Conservation (phyloP, 2,888 invertebrate genomes). For the Caenorhabditis wallacei region DNA sequence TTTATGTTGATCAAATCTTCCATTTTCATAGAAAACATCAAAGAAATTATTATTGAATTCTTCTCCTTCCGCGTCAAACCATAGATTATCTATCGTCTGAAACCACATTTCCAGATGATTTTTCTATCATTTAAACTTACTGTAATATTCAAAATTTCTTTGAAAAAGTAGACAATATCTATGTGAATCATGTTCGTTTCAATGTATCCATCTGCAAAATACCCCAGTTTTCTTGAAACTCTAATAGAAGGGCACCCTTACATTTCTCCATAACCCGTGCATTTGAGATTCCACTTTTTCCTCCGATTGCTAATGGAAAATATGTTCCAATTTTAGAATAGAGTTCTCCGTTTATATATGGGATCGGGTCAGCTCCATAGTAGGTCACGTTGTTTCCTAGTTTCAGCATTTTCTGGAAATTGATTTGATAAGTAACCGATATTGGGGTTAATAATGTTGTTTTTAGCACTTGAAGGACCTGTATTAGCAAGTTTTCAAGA, state of each 20-base stretch:
- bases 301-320: constrained; percentile 42
- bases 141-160: constrained; percentile 45
- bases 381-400: constrained; percentile 26
- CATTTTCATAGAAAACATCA: constrained; percentile 29
- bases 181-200: constrained; percentile 43
- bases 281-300: constrained; percentile 46
- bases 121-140: neutral
- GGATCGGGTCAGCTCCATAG: constrained; percentile 44
- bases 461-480: no score
- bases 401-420: constrained; percentile 44
- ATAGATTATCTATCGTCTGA: constrained; percentile 35
- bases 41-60: constrained; percentile 32
- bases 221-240: neutral
- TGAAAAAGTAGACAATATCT: constrained; percentile 35
- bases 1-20: constrained; percentile 23
- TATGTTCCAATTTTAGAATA: constrained; percentile 39
- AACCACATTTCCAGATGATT: neutral
- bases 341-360: constrained; percentile 27
- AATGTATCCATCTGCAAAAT: constrained; percentile 38
- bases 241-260: constrained; percentile 5
- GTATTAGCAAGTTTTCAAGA: no score
- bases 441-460: no score
- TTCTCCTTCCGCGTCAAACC: constrained; percentile 37
- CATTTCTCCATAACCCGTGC: constrained; percentile 46
- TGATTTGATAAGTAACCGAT: neutral